Base-by-base conservation (phyloP, 2,888 invertebrate species). In the Homarus gammarus region DNA sequence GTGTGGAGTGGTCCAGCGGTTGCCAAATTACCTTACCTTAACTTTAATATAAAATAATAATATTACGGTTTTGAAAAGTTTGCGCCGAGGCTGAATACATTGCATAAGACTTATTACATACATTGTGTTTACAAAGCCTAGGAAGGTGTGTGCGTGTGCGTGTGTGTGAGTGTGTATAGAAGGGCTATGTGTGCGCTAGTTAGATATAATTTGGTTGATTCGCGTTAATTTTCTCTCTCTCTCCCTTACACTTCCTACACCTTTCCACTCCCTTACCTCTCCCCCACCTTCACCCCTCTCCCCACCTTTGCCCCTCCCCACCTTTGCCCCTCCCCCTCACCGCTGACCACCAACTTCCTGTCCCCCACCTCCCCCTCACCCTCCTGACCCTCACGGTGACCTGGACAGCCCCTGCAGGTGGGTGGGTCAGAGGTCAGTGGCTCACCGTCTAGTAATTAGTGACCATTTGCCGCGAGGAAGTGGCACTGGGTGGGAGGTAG, bases 361-460 rank as follows among this genome's bases (percentile, higher is more conserved):
- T 31, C 22, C 5, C 18, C 31, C 18, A 3, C 22, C 22, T 27
- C 8, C 22, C 31, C 40, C 77, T 12, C 77, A 10, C 77, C 49
- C 22, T 18, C 77, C 77, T n/a, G n/a, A n/a, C n/a, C n/a, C n/a
- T 36, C 22, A 36, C 33, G 72, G 72, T 72, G 72, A 36, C 72
- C 72, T 36, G 72, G 22, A 18, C 10, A 36, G 72, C 36, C 18
- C 18, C 72, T 72, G 36, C 72, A 36, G 72, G 36, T 72, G 72
- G 72, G 72, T 72, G 72, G 72, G 72, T 72, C 72, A 72, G 36
- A 72, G 72, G 72, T 36, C 72, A 72, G 36, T n/a, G 68, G 33
- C 68, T 36, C 36, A 18, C 72, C 22, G 18, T 72, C 72, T 36
- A 5, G 72, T 72, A 72, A 72, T 72, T 36, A 72, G 72, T 36